Percentiles rank a stretch among this genome's conserved stretches.
These are phyloP conservation scores for Thalassaphorura encarpata DNA, from an alignment of 1,140 invertebrate species.

Conservation along the genomic window DNA sequence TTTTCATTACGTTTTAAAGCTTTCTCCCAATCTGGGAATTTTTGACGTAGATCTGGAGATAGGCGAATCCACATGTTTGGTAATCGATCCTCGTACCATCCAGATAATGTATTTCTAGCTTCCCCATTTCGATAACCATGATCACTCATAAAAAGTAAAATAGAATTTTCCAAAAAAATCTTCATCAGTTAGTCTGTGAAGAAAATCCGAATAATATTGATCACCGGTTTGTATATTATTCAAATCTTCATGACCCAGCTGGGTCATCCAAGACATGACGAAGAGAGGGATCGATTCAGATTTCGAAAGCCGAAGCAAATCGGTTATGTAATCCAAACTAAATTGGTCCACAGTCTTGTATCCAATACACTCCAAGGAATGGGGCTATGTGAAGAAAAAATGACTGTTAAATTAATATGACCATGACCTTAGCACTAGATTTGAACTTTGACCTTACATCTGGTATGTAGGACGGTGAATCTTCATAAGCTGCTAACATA, in stretches of 20 bases:
- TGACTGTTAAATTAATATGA: not conserved
- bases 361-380: slow-evolving; percentile 17
- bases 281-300: slow-evolving; percentile 5
- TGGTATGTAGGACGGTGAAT: not conserved
- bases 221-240: slow-evolving; percentile 5
- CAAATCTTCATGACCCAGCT: slow-evolving; percentile 11
- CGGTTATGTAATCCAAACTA: slow-evolving; percentile 11
- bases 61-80: slow-evolving; percentile 45
- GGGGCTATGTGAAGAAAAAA: not conserved
- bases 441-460: not conserved
- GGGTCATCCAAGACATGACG: slow-evolving; percentile 15
- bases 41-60: slow-evolving; percentile 39
- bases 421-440: not conserved
- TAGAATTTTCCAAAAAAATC: slow-evolving; percentile 38
- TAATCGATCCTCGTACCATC: slow-evolving; percentile 47
- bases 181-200: not conserved
- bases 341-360: slow-evolving; percentile 11
- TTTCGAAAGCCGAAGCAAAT: slow-evolving; percentile 1
- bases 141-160: slow-evolving; percentile 47
- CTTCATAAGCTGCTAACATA: slow-evolving; percentile 37
- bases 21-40: slow-evolving; percentile 34
- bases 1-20: not conserved
- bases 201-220: slow-evolving; percentile 2
- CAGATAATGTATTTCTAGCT: slow-evolving; percentile 43
- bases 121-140: slow-evolving; percentile 43